These are phyloP conservation scores for Drosophila littoralis DNA, from an alignment of 1,140 invertebrate species.

Conservation along the genomic window DNA sequence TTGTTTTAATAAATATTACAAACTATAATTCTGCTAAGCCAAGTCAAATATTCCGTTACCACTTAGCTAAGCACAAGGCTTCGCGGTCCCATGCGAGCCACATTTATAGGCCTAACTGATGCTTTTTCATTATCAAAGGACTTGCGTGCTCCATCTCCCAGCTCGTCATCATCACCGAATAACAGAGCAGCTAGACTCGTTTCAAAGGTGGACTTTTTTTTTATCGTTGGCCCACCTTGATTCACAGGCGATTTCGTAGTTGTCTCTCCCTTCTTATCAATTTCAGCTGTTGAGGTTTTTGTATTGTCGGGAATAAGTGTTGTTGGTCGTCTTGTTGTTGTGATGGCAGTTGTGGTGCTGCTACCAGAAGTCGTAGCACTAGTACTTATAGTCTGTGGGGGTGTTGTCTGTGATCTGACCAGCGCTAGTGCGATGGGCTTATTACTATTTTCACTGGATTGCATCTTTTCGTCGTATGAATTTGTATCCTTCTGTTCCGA, in stretches of 20 bases:
- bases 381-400: constrained; percentile 27
- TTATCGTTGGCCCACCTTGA: constrained; percentile 38
- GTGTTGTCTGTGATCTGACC: constrained; percentile 17
- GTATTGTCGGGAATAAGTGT: constrained; percentile 38
- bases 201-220: constrained; percentile 75
- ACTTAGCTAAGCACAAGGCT: constrained; percentile 64
- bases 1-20: constrained; percentile 64
- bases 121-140: constrained; percentile 30
- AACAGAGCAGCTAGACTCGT: constrained; percentile 77
- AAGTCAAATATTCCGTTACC: constrained; percentile 17
- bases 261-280: neutral
- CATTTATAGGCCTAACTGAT: constrained; percentile 60
- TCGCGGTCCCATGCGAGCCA: constrained; percentile 77
- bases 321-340: constrained; percentile 42
- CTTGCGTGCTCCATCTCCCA: constrained; percentile 66
- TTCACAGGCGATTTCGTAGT: constrained; percentile 43
- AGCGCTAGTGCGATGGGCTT: constrained; percentile 60
- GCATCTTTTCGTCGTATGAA: neutral
- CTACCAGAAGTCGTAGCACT: constrained; percentile 1
- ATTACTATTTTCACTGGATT: constrained; percentile 33
- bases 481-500: constrained; percentile 46
- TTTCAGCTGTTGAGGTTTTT: constrained; percentile 19
- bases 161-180: constrained; percentile 74
- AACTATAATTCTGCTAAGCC: constrained; percentile 71
- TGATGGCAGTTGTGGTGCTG: constrained; percentile 27